These are phyloP conservation scores for Tiaroga cobitis DNA, from an alignment of 2,797 vertebrate genomes.

Conservation along the genomic window DNA sequence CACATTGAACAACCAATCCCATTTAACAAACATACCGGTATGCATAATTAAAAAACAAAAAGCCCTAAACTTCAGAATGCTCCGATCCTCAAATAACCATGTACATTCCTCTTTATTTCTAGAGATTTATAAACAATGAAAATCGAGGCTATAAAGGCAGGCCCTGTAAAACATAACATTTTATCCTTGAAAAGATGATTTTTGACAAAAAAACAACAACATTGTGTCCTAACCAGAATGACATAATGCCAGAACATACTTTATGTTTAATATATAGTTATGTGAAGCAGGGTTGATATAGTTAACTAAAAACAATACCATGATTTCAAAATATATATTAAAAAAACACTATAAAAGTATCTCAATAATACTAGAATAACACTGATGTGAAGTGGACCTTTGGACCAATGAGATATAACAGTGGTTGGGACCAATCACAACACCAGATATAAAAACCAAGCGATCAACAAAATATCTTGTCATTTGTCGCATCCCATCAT, in stretches of 20 bases:
- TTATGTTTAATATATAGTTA: background rate
- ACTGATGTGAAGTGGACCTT: background rate
- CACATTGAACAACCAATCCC: background rate
- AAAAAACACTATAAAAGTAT: too few species aligned
- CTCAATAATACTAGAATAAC: background rate
- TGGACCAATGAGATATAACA: background rate
- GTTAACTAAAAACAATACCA: background rate
- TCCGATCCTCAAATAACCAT: background rate
- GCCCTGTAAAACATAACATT: background rate
- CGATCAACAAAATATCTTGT: background rate
- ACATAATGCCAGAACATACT: background rate
- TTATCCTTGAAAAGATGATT: background rate
- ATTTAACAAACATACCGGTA: background rate
- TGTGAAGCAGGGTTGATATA: background rate
- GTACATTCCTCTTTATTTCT: background rate
- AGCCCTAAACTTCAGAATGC: background rate
- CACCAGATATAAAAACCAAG: background rate
- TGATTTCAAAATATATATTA: too few species aligned
- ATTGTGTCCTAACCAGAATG: background rate
- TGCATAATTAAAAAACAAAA: background rate
- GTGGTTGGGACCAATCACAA: background rate
- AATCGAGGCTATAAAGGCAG: background rate
- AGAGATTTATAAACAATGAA: background rate
- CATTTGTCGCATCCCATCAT: background rate
- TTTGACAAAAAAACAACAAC: background rate